Evolutionary conservation across 2,113 vertebrate genomes (phyloP), one percentile per base, ranked within the genome.

Genomic region (Sialia sialis): DNA sequence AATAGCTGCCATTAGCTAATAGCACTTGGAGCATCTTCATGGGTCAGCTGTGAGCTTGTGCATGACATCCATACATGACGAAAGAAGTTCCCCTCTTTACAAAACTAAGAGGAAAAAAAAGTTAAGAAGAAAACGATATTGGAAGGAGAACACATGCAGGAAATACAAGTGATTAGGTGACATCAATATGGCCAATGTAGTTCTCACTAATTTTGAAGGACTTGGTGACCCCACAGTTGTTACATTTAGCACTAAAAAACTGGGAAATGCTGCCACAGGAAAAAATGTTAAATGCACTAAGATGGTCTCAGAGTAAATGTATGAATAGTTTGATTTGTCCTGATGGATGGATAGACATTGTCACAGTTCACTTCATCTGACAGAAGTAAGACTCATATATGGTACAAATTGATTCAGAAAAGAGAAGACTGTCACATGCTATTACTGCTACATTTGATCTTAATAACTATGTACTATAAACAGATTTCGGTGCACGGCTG

Each of bases 331-430:
- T 90, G 91, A 89, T 95, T 95, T 84, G 70, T 86, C 87, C 43
- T 90, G 94, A 94, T 95, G 85, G 92, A 95, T 96, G 93, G 86
- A 84, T 90, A 91, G 85, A 83, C 56, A 41, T 73, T 85, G 92
- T 73, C 76, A 94, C 84, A 90, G 87, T 93, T 97, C 90, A 92
- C 94, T 95, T 89, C 85, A 94, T 95, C 93, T 92, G 92, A 95
- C 88, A 94, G 60, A 70, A 68, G 69, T 87, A 83, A 88, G 77
- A 73, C 54, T 92, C 80, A 67, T 56, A 54, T 77, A 69, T 52
- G 66, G 85, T 72, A 93, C 58, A 84, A 94, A 95, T 36, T 93
- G 89, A 86, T 74, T 95, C 89, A 58, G 69, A 81, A 96, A 96
- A 93, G 69, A 84, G 80, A 94, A 94, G 83, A 68, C 59, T 81